Conservation (phyloP, 1,140 invertebrate genomes). For the Caerostris extrusa region DNA sequence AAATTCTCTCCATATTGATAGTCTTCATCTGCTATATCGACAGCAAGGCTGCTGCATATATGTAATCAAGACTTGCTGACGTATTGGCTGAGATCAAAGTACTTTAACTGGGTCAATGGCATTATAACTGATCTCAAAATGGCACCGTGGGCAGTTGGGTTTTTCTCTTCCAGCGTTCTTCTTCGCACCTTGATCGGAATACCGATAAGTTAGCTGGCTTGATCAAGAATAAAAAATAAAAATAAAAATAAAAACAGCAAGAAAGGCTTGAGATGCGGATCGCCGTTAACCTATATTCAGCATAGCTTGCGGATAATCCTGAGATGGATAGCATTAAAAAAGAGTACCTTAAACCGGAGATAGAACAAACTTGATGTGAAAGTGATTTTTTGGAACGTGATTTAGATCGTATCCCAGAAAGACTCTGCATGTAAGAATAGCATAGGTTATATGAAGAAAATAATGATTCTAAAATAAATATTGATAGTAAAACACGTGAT, state of each 20-base stretch:
- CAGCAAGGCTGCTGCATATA: neutral
- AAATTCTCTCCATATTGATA: neutral
- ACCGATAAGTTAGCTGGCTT: constrained; percentile 50
- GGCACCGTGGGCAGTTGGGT: constrained; percentile 45
- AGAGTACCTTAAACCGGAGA: constrained; percentile 14
- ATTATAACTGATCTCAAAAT: constrained; percentile 65
- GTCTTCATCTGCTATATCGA: constrained; percentile 8
- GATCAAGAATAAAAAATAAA: constrained; percentile 15
- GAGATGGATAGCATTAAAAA: constrained; percentile 37
- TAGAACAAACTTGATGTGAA: constrained; percentile 14
- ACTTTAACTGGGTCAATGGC: constrained; percentile 71
- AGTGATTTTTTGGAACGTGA: constrained; percentile 42
- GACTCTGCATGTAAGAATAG: neutral
- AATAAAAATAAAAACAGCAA: neutral
- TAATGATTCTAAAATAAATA: neutral
- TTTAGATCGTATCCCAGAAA: neutral
- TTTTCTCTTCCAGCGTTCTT: constrained; percentile 38
- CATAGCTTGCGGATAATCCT: constrained; percentile 18
- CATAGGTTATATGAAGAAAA: neutral
- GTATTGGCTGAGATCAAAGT: constrained; percentile 17
- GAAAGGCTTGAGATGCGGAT: constrained; percentile 35
- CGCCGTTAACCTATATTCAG: constrained; percentile 68
- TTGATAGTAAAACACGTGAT: neutral
- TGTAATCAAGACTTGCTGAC: constrained; percentile 23
- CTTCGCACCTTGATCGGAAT: constrained; percentile 55